A percentile compares a stretch with the other conserved stretches of the same genome.
phyloP scores from a whole-genome alignment of 1,140 invertebrate genomes.

The Drosophila repletoides region DNA sequence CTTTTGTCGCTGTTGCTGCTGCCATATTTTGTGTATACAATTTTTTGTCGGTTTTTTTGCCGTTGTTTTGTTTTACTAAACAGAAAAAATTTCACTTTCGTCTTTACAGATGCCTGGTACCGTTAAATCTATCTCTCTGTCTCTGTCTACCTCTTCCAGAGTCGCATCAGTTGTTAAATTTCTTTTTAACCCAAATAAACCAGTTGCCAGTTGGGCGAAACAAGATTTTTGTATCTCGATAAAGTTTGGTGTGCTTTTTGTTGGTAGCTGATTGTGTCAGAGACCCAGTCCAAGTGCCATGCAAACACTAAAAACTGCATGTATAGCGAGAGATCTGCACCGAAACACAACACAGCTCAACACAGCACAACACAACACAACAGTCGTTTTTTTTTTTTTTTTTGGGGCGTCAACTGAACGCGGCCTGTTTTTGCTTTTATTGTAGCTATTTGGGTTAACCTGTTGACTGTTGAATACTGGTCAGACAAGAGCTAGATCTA shows the following conservation, averaged over 20 bases:
- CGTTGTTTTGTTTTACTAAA: conserved; percentile 19
- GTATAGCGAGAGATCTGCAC: conserved; percentile 16
- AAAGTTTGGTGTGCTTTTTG: conserved; percentile 11
- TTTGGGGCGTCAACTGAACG: conserved; percentile 23
- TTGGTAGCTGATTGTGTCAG: conserved; percentile 41
- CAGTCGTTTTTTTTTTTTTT: too few species aligned
- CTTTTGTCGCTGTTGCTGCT: conserved; percentile 35
- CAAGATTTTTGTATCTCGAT: conserved; percentile 46
- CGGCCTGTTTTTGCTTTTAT: conserved; percentile 45
- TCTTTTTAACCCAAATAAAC: conserved; percentile 79
- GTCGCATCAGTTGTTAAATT: conserved; percentile 55
- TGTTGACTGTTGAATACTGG: conserved; percentile 63
- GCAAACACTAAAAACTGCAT: conserved; percentile 46
- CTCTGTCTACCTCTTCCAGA: too few species aligned
- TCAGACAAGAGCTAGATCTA: conserved; percentile 45
- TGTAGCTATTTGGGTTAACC: conserved; percentile 64
- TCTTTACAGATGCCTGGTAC: conserved; percentile 57
- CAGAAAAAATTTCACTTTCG: conserved; percentile 68
- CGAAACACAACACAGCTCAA: background rate
- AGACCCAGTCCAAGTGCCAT: conserved; percentile 44
- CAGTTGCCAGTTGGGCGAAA: conserved; percentile 48
- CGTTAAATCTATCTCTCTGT: conserved; percentile 43
- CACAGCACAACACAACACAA: background rate
- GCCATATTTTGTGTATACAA: conserved; percentile 39
- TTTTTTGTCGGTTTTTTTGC: conserved; percentile 11